phyloP scores from a whole-genome alignment of 2,888 invertebrate genomes.

The Noctua pronuba region DNA sequence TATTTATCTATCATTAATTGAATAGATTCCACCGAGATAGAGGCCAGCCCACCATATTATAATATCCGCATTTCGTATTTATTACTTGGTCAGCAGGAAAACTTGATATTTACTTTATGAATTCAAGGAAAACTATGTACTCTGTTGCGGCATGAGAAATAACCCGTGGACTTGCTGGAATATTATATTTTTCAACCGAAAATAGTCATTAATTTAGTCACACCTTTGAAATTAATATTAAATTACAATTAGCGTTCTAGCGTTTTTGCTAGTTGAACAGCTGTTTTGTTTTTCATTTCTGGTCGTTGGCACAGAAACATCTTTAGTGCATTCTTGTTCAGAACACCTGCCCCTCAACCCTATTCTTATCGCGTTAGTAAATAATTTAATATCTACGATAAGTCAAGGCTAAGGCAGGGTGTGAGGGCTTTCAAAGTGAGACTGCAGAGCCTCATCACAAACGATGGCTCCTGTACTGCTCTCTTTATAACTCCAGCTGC shows the following conservation, averaged over 20 bases:
- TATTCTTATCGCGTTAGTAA: not conserved
- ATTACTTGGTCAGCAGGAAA: constrained; percentile 40
- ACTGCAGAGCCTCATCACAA: not conserved
- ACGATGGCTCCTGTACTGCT: not conserved
- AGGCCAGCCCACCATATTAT: not conserved
- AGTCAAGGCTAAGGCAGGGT: too few relatives aligned
- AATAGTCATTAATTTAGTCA: not conserved
- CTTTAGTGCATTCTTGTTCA: constrained; percentile 13
- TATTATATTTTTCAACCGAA: not conserved
- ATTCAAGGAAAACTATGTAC: constrained; percentile 61
- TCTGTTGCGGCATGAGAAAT: constrained; percentile 1
- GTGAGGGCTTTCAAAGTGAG: not conserved
- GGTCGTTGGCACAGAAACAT: not conserved
- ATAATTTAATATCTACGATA: not conserved
- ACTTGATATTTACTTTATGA: constrained; percentile 18
- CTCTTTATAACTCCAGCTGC: not conserved
- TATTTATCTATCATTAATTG: not conserved
- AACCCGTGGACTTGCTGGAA: not conserved
- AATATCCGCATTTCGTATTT: not conserved
- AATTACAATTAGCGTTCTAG: not conserved
- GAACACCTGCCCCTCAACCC: constrained; percentile 13
- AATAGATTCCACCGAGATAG: constrained; percentile 1
- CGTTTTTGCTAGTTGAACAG: not conserved
- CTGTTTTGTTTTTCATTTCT: not conserved
- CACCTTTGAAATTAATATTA: not conserved